Percentiles rank a stretch among this genome's conserved stretches.
phyloP scores from a whole-genome alignment of 2,113 vertebrate species.

The Falco punctatus region DNA sequence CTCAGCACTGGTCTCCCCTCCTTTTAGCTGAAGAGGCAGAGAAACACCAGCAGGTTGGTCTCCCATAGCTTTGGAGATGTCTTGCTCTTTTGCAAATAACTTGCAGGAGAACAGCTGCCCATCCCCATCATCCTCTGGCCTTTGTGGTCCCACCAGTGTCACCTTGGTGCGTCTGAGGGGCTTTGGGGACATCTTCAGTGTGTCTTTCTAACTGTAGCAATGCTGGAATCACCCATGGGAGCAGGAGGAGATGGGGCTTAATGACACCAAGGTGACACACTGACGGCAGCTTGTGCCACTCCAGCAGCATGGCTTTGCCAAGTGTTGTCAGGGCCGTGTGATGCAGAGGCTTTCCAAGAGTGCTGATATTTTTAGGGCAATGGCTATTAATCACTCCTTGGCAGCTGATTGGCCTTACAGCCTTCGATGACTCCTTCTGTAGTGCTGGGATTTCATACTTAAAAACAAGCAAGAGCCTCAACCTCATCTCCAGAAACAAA shows the following conservation, averaged over 20 bases:
- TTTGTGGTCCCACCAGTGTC: background rate
- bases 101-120: accelerated
- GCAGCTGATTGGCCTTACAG: background rate
- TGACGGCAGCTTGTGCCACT: background rate
- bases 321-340: background rate
- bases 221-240: accelerated
- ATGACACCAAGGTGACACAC: background rate
- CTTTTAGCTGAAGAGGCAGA: background rate
- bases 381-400: background rate
- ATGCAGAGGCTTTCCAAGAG: background rate
- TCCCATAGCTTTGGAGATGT: background rate
- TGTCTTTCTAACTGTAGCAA: background rate
- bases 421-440: background rate
- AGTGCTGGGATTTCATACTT: background rate
- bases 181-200: background rate
- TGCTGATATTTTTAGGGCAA: background rate
- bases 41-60: background rate
- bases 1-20: background rate
- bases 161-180: background rate
- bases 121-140: background rate
- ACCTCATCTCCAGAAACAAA: background rate
- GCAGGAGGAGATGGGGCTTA: background rate
- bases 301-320: background rate
- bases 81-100: background rate
- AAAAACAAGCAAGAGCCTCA: background rate